phyloP scores from a whole-genome alignment of 2,113 vertebrate species.

The Actinemys pallida region DNA sequence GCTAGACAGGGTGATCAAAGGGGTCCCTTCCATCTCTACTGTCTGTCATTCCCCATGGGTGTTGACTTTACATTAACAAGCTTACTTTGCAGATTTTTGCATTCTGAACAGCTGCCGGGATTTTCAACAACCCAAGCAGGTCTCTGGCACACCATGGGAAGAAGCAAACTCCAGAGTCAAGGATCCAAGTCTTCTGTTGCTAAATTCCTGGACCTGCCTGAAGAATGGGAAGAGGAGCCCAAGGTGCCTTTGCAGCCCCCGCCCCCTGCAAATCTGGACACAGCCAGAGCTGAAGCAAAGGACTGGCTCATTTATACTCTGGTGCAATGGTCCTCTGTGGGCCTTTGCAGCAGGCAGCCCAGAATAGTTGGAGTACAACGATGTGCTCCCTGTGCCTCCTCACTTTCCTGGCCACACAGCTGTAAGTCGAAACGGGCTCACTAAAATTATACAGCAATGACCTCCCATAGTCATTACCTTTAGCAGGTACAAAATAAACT shows the following conservation, averaged over 20 bases:
- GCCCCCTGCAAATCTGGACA: background rate
- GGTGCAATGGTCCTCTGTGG: background rate
- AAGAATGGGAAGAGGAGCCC: background rate
- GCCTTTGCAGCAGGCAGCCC: background rate
- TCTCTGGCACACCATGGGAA: background rate
- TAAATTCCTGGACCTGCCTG: background rate
- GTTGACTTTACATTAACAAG: background rate
- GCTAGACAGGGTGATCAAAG: background rate
- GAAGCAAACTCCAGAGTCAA: background rate
- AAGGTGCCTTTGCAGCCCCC: background rate
- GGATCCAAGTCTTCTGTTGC: background rate
- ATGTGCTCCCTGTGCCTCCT: background rate
- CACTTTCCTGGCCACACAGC: background rate
- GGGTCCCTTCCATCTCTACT: background rate
- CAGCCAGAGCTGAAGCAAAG: background rate
- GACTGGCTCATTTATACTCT: background rate
- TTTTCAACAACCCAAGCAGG: background rate
- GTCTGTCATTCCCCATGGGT: background rate
- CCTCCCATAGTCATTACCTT: background rate
- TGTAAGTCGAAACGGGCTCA: background rate
- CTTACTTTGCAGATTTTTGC: background rate
- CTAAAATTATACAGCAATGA: background rate
- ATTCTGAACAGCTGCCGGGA: background rate
- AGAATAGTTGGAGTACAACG: background rate
- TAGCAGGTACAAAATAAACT: background rate